phyloP scores from a whole-genome alignment of 1,140 invertebrate genomes.

The Dolichoris vasculosae region DNA sequence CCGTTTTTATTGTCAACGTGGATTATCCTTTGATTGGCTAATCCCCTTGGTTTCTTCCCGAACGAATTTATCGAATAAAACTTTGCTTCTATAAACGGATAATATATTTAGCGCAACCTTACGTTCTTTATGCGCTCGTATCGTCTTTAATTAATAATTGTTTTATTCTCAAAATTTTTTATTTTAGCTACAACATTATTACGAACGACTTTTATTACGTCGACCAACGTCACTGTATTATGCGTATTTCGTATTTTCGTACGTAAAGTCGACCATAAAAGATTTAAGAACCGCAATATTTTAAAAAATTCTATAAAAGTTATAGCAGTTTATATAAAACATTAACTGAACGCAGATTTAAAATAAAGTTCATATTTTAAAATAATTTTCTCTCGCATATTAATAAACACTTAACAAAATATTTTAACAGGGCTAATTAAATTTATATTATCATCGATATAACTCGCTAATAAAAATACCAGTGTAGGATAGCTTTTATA shows the following conservation, averaged over 20 bases:
- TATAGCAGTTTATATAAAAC: not conserved
- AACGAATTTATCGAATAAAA: not conserved
- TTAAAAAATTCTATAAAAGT: not conserved
- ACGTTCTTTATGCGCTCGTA: too few species aligned
- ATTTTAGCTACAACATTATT: too few species aligned
- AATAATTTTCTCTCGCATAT: not conserved
- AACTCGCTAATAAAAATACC: not conserved
- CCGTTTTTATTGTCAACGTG: not conserved
- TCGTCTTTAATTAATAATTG: too few species aligned
- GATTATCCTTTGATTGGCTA: too few species aligned
- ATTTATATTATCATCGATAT: not conserved
- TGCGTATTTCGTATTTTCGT: too few species aligned
- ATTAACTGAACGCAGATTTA: not conserved
- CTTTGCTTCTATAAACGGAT: not conserved
- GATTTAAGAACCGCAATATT: not conserved
- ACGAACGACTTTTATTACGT: too few species aligned
- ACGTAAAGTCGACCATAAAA: too few species aligned
- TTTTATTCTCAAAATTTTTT: too few species aligned
- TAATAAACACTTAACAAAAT: slow-evolving; percentile 5
- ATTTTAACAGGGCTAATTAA: not conserved
- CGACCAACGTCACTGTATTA: too few species aligned
- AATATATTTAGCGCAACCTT: too few species aligned
- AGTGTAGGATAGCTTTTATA: not conserved
- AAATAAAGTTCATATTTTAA: not conserved
- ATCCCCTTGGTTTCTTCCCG: too few species aligned